A percentile compares a stretch with the other conserved stretches of the same genome.
phyloP scores from a whole-genome alignment of 35 echinoderm and acorn worm genomes.

The Apostichopus parvimensis region DNA sequence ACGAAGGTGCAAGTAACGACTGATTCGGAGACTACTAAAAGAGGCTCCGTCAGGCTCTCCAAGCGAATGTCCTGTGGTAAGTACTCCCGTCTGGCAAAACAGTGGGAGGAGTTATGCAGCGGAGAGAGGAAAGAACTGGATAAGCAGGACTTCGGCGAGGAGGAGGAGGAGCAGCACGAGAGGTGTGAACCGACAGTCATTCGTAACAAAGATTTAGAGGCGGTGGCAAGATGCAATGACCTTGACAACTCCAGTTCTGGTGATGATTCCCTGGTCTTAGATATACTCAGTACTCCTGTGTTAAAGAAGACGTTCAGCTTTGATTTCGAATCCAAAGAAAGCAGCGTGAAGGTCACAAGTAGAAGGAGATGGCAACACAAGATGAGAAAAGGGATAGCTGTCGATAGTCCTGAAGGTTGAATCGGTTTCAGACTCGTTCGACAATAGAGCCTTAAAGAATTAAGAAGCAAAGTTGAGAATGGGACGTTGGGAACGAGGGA shows the following conservation, averaged over 20 bases:
- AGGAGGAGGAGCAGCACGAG: neutral
- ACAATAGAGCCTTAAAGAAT: no score
- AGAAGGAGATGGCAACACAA: conserved; percentile 39
- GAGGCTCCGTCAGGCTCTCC: conserved; percentile 49
- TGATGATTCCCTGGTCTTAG: conserved; percentile 69
- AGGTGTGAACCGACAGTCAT: neutral
- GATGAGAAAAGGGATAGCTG: neutral
- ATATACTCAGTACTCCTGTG: conserved; percentile 67
- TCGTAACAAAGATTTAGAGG: conserved; percentile 35
- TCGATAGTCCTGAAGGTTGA: conserved; percentile 27
- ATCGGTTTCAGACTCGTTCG: neutral
- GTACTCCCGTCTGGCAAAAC: conserved; percentile 72
- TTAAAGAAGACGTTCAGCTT: conserved; percentile 79
- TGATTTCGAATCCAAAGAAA: conserved; percentile 40
- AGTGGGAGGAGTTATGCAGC: conserved; percentile 69
- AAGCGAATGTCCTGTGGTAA: conserved; percentile 79
- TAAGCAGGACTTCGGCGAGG: neutral
- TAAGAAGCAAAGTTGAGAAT: no score
- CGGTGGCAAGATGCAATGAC: conserved; percentile 20
- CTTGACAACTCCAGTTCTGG: conserved; percentile 46
- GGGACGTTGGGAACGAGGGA: no score
- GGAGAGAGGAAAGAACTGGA: conserved; percentile 29
- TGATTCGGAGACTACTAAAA: neutral
- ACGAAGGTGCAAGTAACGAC: conserved; percentile 2
- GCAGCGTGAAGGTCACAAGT: neutral